Base-by-base conservation (phyloP, 2,888 invertebrate species). In the Lasioglossum lativentre region DNA sequence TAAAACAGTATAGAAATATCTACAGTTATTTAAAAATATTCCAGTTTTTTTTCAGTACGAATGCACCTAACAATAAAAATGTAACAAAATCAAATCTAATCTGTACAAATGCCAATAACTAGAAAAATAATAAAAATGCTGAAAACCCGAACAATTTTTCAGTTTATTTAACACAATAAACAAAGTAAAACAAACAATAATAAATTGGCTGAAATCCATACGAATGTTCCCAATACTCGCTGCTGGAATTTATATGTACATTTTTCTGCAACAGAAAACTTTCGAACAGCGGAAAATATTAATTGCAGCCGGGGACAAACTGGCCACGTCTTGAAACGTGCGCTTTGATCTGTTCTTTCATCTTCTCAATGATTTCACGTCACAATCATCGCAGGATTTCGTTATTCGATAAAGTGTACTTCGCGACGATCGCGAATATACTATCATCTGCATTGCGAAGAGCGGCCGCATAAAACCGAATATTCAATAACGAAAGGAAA, bases 401-500 rank as follows among this genome's bases (percentile, higher is more conserved):
- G 56, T n/a, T 56, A 12, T n/a, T 56, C 56, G 56, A n/a, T 52
- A 3, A n/a, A n/a, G n/a, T n/a, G n/a, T 56, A n/a, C n/a, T 56
- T n/a, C n/a, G 56, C n/a, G n/a, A 56, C 12, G 52, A 52, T 10
- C 52, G 52, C n/a, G 56, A 56, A 12, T 56, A n/a, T n/a, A n/a
- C 40, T 14, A n/a, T 40, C n/a, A 27, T 72, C 42, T 38, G 30
- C 59, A 56, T 72, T 72, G 56, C 52, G 38, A 38, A 3, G 38
- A 52, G 23, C 27, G 6, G 40, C 5, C 14, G 27, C 23, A 71
- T 63, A 75, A 56, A 86, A 78, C 71, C 47, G 72, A 66, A 59
- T 82, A 68, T 75, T 82, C 66, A 59, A 86, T 75, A 82, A 78
- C 78, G 34, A 40, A 30, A 45, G 40, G 66, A 42, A 78, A 86